Conservation (phyloP, 92 coral and sea anemone species). For the Porites cylindrica region DNA sequence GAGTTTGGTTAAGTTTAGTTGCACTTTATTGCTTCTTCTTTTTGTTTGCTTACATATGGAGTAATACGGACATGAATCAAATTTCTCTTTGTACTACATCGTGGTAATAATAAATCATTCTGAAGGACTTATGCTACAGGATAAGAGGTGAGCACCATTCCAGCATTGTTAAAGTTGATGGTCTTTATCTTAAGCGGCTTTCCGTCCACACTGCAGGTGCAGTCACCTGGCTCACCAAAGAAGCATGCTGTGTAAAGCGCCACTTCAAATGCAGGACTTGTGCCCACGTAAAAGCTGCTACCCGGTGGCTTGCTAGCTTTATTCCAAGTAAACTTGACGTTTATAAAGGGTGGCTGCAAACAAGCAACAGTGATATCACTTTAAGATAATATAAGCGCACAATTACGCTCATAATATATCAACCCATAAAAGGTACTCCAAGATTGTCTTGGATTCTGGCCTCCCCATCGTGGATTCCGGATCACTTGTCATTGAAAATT, state of each 20-base stretch:
- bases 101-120: not conserved
- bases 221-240: constrained; percentile 39
- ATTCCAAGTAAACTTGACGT: not conserved
- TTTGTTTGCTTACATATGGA: too few species aligned
- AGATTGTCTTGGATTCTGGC: too few species aligned
- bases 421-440: too few species aligned
- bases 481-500: too few species aligned
- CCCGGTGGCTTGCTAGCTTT: constrained; percentile 14
- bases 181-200: constrained; percentile 5
- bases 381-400: not conserved
- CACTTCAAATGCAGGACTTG: constrained; percentile 33
- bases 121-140: constrained; percentile 1
- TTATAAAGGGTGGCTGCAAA: constrained; percentile 24
- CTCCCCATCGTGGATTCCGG: too few species aligned
- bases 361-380: not conserved
- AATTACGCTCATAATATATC: too few species aligned
- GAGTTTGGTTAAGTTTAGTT: too few species aligned
- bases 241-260: constrained; percentile 35
- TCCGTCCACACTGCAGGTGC: constrained; percentile 12
- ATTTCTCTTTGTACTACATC: too few species aligned
- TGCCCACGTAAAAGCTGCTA: constrained; percentile 35
- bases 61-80: too few species aligned
- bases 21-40: too few species aligned
- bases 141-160: constrained; percentile 28
- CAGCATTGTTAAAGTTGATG: constrained; percentile 6